phyloP scores from a whole-genome alignment of 2,113 vertebrate species.

The Chunga burmeisteri region DNA sequence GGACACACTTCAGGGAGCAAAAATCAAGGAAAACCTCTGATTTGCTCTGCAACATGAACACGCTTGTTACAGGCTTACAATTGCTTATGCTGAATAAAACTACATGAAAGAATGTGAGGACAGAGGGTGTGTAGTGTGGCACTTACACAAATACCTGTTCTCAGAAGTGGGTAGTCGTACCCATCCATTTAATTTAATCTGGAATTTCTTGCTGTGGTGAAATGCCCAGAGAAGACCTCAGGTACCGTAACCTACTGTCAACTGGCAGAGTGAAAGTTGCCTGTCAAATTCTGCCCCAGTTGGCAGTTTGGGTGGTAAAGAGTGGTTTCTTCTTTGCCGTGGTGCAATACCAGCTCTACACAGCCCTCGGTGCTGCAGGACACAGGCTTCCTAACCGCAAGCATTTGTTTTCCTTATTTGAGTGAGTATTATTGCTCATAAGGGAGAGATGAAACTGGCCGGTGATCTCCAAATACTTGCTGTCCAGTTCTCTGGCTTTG shows the following conservation, averaged over 20 bases:
- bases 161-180: neutral
- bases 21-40: conserved; percentile 20
- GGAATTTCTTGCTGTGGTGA: neutral
- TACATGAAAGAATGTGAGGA: neutral
- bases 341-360: neutral
- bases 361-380: neutral
- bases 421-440: neutral
- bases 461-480: neutral
- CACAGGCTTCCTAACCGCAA: neutral
- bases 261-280: neutral
- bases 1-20: conserved; percentile 10
- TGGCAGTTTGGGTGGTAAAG: neutral
- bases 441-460: neutral
- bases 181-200: neutral
- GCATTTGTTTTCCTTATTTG: neutral
- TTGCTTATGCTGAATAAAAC: neutral
- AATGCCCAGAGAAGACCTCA: neutral
- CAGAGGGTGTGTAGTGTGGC: rapidly evolving
- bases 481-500: neutral
- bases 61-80: neutral
- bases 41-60: neutral
- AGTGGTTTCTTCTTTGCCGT: neutral
- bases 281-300: neutral
- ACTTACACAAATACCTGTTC: neutral
- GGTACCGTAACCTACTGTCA: neutral